phyloP scores from a whole-genome alignment of 1,140 invertebrate genomes.

The Neodiprion fabricii region DNA sequence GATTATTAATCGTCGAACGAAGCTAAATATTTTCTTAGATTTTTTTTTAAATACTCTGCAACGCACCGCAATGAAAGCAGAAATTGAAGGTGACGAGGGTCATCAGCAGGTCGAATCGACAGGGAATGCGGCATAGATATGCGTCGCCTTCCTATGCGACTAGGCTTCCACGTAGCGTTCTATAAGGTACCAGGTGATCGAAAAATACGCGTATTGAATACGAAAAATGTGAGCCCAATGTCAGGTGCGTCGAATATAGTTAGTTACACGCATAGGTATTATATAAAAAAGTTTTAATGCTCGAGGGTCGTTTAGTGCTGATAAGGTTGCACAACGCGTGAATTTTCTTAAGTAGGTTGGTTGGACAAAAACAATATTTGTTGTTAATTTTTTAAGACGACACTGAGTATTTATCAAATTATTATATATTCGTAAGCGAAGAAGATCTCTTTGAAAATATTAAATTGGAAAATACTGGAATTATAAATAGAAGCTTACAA shows the following conservation, averaged over 20 bases:
- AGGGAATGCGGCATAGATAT: neutral
- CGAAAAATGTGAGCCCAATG: constrained; percentile 44
- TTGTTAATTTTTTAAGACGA: no score
- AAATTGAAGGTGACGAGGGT: neutral
- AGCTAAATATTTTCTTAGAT: no score
- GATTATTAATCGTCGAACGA: no score
- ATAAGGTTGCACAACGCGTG: constrained; percentile 34
- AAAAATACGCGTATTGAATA: constrained; percentile 38
- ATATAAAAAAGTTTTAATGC: neutral
- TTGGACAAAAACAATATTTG: no score
- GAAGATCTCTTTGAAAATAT: no score
- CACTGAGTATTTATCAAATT: no score
- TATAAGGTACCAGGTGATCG: neutral
- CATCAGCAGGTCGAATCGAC: neutral
- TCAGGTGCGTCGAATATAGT: constrained; percentile 22
- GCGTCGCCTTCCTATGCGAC: neutral
- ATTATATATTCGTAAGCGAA: no score
- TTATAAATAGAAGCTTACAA: no score
- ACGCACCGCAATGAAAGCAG: neutral
- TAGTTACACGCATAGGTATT: neutral
- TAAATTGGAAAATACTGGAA: no score
- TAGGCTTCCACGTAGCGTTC: neutral
- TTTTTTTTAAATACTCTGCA: no score
- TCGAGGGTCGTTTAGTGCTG: constrained; percentile 28
- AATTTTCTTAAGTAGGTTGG: no score